A percentile compares a stretch with the other conserved stretches of the same genome.
These are phyloP conservation scores for Chaenogobius annularis DNA, from an alignment of 2,113 vertebrate species.

Conservation along the genomic window DNA sequence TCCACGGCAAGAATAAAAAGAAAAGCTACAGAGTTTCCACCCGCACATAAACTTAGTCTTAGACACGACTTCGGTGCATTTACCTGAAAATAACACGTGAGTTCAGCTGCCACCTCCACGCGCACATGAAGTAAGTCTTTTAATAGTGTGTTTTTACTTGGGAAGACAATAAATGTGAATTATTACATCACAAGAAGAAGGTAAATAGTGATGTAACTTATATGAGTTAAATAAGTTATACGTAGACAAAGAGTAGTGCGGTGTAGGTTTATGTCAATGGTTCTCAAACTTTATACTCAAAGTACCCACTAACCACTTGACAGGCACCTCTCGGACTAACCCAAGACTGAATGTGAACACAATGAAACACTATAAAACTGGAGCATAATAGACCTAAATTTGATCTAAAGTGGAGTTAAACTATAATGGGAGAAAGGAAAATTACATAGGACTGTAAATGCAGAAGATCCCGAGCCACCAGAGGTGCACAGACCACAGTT, in stretches of 20 bases:
- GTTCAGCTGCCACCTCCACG: conserved; percentile 5
- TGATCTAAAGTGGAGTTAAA: too few species aligned
- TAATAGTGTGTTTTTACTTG: neutral
- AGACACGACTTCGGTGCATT: conserved; percentile 7
- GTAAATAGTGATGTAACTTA: neutral
- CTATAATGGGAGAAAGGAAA: too few species aligned
- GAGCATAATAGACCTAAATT: too few species aligned
- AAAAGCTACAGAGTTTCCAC: conserved; percentile 18
- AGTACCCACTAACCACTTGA: neutral
- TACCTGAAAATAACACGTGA: conserved; percentile 8
- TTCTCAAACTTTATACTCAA: neutral
- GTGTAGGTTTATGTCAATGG: neutral
- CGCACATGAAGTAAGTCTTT: conserved; percentile 1
- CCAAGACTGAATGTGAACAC: neutral
- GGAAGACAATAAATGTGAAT: neutral
- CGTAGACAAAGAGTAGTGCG: too few species aligned
- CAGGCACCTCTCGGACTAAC: too few species aligned
- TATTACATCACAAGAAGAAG: neutral
- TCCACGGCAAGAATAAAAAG: conserved; percentile 18
- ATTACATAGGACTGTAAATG: too few species aligned
- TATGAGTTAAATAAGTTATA: neutral
- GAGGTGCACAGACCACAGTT: neutral
- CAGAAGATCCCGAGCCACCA: neutral
- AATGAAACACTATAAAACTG: neutral
- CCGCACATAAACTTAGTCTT: conserved; percentile 3